Evolutionary conservation across 2,113 vertebrate genomes (phyloP), one percentile per base, ranked within the genome.

Genomic region (Hystrix cristata): DNA sequence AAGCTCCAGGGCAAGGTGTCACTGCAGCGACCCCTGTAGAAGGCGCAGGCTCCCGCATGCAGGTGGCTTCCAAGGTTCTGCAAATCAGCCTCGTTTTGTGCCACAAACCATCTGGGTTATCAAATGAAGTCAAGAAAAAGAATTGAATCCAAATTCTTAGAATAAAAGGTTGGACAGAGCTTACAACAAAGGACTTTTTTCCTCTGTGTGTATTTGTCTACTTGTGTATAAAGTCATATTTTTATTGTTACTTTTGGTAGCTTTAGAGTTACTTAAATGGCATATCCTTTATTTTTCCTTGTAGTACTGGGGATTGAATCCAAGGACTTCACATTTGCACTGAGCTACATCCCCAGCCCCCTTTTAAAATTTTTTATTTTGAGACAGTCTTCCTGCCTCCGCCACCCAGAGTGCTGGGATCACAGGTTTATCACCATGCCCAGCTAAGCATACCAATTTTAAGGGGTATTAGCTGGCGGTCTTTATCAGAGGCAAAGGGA

Each of bases 61-160:
- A 16, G 46, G n/a, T 29, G 53, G 48, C 27, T 91, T 83, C 43
- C n/a, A 64, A 21, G 13, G 27, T 27, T 64, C 65, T 81, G n/a
- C 31, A n/a, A 87, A 25, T 18, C 62, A 86, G 29, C n/a, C 34
- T 92, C 43, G 13, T 65, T 85, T 55, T 67, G 53, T 78, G 79
- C 53, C 21, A 71, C 27, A 48, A 81, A 81, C 31, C 69, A 90
- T 60, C 1, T n/a, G 62, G 62, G 51, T 51, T 90, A 14, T 55
- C 87, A 95, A 91, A 64, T 29, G 53, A 94, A 85, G 48, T 71
- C 78, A 59, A 96, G 62, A 85, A 69, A 69, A 79, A 83, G 4
- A 69, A 95, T 53, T 90, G 27, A 72, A 78, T 31, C 27, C 38
- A 79, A 93, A 69, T 65, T 87, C 69, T 90, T 91, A 80, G 82